Evolutionary conservation across 2,888 invertebrate species (phyloP).

Genomic region (Ectobius pallidus): DNA sequence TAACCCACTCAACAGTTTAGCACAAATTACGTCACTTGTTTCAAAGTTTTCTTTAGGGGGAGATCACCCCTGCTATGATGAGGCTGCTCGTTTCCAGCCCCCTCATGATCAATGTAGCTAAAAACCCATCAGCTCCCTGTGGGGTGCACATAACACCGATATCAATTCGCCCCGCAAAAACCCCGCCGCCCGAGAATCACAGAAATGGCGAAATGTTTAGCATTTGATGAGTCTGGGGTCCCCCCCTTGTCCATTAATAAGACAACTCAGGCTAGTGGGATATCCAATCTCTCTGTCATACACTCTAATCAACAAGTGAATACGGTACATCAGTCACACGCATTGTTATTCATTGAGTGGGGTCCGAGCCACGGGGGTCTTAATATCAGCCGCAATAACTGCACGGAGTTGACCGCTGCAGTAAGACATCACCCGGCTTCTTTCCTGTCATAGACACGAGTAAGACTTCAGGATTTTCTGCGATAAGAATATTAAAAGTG

Average conservation of each 20-base stretch:
- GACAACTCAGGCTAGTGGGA: too few species aligned
- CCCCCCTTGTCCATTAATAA: neutral
- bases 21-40: too few species aligned
- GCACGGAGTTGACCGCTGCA: conserved; percentile 8
- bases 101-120: conserved; percentile 1
- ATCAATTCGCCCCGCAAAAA: conserved; percentile 1
- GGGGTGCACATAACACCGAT: neutral
- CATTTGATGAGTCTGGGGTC: neutral
- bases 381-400: conserved; percentile 5
- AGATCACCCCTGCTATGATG: too few species aligned
- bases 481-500: too few species aligned
- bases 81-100: neutral
- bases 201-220: too few species aligned
- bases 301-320: conserved; percentile 15
- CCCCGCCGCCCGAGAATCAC: neutral
- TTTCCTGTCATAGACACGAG: too few species aligned
- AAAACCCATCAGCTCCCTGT: neutral
- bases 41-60: too few species aligned
- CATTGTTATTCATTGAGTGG: conserved; percentile 25
- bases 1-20: too few species aligned
- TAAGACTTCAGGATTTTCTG: too few species aligned
- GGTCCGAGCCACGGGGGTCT: conserved; percentile 11
- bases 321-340: conserved; percentile 7
- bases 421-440: too few species aligned
- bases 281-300: too few species aligned